A percentile compares a stretch with the other conserved stretches of the same genome.
Conservation (phyloP, 2,888 invertebrate species). For the Stenotaenia linearis region DNA sequence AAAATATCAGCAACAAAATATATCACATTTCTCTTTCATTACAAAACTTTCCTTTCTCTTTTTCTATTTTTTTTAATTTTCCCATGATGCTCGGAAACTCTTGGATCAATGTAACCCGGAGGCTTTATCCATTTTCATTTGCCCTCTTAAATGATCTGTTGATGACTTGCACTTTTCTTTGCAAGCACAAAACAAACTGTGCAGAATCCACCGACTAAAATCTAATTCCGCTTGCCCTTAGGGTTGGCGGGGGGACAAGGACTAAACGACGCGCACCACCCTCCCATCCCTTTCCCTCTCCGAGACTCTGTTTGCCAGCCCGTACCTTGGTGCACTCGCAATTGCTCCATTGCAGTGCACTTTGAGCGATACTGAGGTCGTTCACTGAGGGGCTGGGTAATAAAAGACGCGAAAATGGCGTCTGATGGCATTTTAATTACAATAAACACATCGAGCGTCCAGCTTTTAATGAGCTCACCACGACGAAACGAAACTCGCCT, state of each 20-base stretch:
- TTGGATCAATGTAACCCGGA: conserved; percentile 6
- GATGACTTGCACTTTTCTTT: conserved; percentile 26
- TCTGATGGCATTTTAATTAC: conserved; percentile 31
- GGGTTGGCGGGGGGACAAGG: not conserved
- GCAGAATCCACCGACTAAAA: conserved; percentile 24
- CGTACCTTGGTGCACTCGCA: not conserved
- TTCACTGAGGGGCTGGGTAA: conserved; percentile 3
- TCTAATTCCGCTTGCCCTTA: conserved; percentile 24
- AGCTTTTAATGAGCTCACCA: conserved; percentile 27
- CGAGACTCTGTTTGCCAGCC: not conserved
- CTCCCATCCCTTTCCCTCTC: not conserved
- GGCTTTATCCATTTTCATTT: conserved; percentile 22
- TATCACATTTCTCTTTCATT: not conserved
- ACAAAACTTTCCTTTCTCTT: not conserved
- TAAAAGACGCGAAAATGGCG: conserved; percentile 27
- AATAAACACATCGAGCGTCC: conserved; percentile 28
- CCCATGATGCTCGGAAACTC: not conserved
- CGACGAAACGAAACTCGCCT: conserved; percentile 9
- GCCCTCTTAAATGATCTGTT: conserved; percentile 18
- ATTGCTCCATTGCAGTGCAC: conserved; percentile 12
- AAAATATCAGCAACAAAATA: not conserved
- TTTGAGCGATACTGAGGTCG: conserved; percentile 24
- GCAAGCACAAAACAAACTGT: conserved; percentile 19
- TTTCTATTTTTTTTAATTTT: not conserved
- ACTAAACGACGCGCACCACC: not conserved